Conservation (phyloP, 53 echinoderm and acorn worm species). For the Hippasteria phrygiana region DNA sequence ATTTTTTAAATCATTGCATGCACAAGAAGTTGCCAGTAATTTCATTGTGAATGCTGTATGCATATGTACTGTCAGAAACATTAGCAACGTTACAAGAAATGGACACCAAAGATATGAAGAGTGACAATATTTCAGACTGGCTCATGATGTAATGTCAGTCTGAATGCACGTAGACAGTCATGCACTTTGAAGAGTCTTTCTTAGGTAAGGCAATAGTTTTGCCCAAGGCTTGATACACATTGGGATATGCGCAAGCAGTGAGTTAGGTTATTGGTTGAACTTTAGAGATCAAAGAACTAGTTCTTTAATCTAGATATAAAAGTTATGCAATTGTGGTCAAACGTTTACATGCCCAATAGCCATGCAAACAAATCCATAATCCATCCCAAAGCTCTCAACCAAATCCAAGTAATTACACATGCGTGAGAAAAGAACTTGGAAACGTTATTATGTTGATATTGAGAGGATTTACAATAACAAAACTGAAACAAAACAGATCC, state of each 20-base stretch:
- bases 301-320: neutral
- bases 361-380: neutral
- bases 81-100: neutral
- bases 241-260: neutral
- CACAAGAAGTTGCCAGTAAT: no score
- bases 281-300: slow-evolving; percentile 4
- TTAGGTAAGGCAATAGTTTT: neutral
- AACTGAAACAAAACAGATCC: no score
- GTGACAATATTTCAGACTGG: neutral
- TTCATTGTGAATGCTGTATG: no score
- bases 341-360: neutral
- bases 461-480: no score
- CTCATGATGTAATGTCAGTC: neutral
- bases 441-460: no score
- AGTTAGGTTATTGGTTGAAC: neutral
- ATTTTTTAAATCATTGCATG: no score
- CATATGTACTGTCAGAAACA: neutral
- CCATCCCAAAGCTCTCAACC: no score
- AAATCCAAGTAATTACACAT: no score
- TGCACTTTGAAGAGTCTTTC: neutral
- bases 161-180: no score
- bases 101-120: neutral
- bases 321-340: neutral
- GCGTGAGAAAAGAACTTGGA: no score
- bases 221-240: neutral